Evolutionary conservation across 1,140 invertebrate genomes (phyloP), one percentile per base, ranked within the genome.

Genomic region (Cydia pomonella): DNA sequence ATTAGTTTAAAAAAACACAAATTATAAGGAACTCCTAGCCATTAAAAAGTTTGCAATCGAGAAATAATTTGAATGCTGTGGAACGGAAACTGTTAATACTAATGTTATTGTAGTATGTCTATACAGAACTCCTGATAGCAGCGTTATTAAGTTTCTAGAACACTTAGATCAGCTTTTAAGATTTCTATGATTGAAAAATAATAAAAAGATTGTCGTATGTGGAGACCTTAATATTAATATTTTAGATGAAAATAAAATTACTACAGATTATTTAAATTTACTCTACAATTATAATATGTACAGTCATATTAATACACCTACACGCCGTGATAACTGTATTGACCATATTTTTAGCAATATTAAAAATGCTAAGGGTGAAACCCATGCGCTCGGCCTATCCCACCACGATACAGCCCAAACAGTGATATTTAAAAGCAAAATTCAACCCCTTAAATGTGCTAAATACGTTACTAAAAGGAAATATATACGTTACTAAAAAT

Each of bases 321-420:
- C 53, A 59, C 53, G 53, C 18, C 53, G 21, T 3, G 21, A 59
- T 2, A 59, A 59, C 9, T 59, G 53, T 16, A 59, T 59, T 2
- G 53, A 59, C 21, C 53, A 59, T 23, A 59, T 59, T 59, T 21
- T 59, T 59, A 59, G 53, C 21, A 59, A 59, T 59, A 59, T 59
- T 59, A 59, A 59, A 10, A 23, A 1, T 21, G 53, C 53, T 18
- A 59, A 59, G 18, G 53, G 53, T 59, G 53, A 59, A 59, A 59
- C 53, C 21, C 53, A 21, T 23, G 53, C 53, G 3, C n/a, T 59
- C 21, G 53, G 53, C 21, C 21, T 59, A 23, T 59, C 53, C 1
- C 6, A 59, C 9, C 53, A n/a, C n/a, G n/a, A n/a, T n/a, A n/a
- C n/a, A n/a, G n/a, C n/a, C n/a, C n/a, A n/a, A n/a, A n/a, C n/a